A percentile compares a stretch with the other conserved stretches of the same genome.
Evolutionary conservation across 2,888 invertebrate species (phyloP).

Genomic region (Scrobipalpa atriplicella): DNA sequence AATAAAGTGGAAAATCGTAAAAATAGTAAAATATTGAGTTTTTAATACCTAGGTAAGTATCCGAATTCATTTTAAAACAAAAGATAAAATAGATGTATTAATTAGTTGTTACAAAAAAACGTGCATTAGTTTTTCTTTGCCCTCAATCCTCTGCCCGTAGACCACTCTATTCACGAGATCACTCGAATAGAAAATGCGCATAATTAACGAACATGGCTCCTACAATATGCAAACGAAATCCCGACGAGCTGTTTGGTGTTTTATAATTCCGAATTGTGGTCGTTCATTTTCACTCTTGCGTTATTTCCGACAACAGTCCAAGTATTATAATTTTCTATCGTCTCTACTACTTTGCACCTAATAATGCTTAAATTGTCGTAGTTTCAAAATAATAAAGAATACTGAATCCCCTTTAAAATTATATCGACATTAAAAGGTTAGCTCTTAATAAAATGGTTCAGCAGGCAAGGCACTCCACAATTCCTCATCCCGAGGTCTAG

Average conservation of each 20-base stretch:
- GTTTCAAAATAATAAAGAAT: no score
- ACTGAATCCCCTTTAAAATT: no score
- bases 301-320: slow-evolving; percentile 54
- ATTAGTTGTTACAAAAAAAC: not conserved
- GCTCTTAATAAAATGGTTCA: slow-evolving; percentile 4
- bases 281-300: slow-evolving; percentile 30
- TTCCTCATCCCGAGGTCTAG: not conserved
- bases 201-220: slow-evolving; percentile 13
- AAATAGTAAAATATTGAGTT: no score
- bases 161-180: slow-evolving; percentile 10
- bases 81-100: no score
- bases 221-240: slow-evolving; percentile 17
- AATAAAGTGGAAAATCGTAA: no score
- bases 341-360: no score
- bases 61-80: no score
- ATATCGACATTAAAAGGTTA: no score
- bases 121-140: not conserved
- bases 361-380: no score
- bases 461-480: slow-evolving; percentile 6
- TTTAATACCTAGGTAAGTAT: no score
- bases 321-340: no score
- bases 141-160: not conserved
- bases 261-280: not conserved
- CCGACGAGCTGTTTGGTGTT: slow-evolving; percentile 11
- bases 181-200: slow-evolving; percentile 20